Evolutionary conservation across 2,888 invertebrate genomes (phyloP), one percentile per base, ranked within the genome.

Genomic region (Venusia cambrica): DNA sequence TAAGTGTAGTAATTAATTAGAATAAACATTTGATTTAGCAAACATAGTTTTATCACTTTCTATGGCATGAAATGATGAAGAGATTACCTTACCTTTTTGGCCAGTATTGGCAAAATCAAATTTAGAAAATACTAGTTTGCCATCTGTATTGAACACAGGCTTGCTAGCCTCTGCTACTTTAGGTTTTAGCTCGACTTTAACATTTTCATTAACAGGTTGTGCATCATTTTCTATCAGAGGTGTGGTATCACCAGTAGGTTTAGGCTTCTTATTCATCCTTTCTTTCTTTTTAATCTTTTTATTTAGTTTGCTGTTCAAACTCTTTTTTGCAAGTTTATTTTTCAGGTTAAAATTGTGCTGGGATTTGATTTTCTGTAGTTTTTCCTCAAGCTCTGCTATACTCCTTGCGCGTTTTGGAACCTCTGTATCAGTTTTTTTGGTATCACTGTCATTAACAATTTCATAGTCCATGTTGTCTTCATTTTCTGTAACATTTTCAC

Each of bases 81-180:
- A 3, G 7, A 27, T 30, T 21, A 27, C 13, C 21, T 9, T 64
- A 73, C 92, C 90, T 69, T 88, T 90, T 3, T 89, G 87, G 6
- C 92, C 93, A 44, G 92, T 85, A 55, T 90, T 90, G 10, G 93
- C 92, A 78, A 97, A 97, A 71, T 97, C 96, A 74, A 97, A 95
- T 83, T 97, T 97, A 2, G 96, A 96, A 66, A 94, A 97, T 1
- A 97, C 95, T 65, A 97, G 90, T 81, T 96, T 95, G 1, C 94
- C 94, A 45, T 95, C 94, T 52, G 91, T 93, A 69, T 96, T 96
- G 54, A 92, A 95, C 7, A 94, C 89, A n/a, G 93, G 92, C 64
- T 92, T 93, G 26, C 79, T 31, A 4, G 35, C 8, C 17, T 42
- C 34, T 6, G 7, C 69, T 2, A 80, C 60, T 45, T 66, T 69